Conservation (phyloP, 2,113 vertebrate genomes). For the Xiphorhynchus elegans region DNA sequence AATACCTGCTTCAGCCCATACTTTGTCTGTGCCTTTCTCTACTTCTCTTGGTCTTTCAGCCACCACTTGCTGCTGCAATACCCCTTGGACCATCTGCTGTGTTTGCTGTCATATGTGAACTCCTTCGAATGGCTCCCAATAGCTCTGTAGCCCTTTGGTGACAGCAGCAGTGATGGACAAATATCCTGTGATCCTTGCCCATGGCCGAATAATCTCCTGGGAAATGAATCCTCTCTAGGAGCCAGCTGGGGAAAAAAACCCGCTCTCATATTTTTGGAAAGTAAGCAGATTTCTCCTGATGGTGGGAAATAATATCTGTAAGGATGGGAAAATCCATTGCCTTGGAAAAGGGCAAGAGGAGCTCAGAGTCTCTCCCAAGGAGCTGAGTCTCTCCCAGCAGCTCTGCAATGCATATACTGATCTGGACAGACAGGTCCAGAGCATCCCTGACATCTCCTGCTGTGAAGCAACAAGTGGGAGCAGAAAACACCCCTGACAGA, state of each 20-base stretch:
- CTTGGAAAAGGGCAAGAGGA: not conserved
- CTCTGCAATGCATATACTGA: not conserved
- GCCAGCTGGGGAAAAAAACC: not conserved
- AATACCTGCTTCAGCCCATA: not conserved
- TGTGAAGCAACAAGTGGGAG: not conserved
- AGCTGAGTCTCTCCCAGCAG: not conserved
- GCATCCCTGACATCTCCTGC: not conserved
- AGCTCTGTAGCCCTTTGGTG: not conserved
- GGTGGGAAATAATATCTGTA: not conserved
- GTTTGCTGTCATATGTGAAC: rapidly evolving
- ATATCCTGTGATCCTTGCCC: not conserved
- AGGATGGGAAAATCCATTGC: not conserved
- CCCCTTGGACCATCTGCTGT: not conserved
- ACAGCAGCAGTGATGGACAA: not conserved
- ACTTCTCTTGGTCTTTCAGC: not conserved
- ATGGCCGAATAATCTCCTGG: not conserved
- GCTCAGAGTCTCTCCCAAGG: no score
- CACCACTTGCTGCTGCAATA: not conserved
- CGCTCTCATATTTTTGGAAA: not conserved
- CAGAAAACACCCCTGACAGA: not conserved
- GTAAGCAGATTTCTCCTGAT: not conserved
- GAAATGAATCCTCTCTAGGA: not conserved
- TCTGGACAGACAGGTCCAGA: not conserved
- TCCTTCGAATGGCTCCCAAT: not conserved
- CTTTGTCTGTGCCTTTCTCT: not conserved